Evolutionary conservation across 37 sponge, comb jelly and placozoan genomes (phyloP).

Genomic region (Oscarella lobularis): DNA sequence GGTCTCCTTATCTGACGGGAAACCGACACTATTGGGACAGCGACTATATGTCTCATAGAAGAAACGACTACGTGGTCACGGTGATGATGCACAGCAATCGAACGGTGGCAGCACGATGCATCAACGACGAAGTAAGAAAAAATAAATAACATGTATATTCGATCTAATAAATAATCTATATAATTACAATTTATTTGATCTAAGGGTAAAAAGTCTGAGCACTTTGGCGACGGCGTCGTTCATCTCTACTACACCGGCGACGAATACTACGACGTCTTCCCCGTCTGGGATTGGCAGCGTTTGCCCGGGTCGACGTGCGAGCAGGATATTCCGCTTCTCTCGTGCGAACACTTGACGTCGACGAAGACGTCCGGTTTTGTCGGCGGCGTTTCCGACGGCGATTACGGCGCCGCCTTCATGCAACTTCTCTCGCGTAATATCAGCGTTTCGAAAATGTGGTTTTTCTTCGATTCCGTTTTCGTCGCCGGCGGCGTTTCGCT

Average conservation of each 20-base stretch:
- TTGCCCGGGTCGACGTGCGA: background rate
- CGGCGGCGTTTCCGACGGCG: background rate
- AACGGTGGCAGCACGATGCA: background rate
- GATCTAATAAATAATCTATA: background rate
- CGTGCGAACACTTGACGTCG: background rate
- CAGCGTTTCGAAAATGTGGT: background rate
- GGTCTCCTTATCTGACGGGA: background rate
- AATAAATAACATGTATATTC: background rate
- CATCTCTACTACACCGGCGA: background rate
- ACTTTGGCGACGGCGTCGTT: background rate
- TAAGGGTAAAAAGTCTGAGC: background rate
- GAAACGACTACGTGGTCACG: background rate
- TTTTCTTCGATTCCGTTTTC: background rate
- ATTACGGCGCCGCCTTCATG: background rate
- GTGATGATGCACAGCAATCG: background rate
- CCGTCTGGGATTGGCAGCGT: background rate
- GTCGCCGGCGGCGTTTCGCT: background rate
- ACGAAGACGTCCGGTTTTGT: background rate
- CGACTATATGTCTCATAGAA: background rate
- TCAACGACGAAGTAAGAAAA: background rate
- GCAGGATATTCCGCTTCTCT: background rate
- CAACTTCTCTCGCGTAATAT: background rate
- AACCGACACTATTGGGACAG: background rate
- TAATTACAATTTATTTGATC: background rate
- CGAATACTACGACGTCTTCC: conserved; percentile 1